Conservation (phyloP, 2,888 invertebrate species). For the Erebia palarica region DNA sequence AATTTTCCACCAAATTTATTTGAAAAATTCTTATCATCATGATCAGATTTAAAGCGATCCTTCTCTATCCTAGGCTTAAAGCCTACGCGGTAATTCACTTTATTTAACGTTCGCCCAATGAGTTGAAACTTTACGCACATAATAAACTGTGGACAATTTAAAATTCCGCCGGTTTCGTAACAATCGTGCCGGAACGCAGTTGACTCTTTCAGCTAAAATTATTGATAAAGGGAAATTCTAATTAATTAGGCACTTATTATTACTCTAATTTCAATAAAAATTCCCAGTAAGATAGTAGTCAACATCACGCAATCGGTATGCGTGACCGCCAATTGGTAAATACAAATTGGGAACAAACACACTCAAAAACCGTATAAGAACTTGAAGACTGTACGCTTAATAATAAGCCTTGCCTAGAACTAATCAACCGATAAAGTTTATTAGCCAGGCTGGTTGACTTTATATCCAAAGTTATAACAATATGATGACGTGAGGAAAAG, state of each 20-base stretch:
- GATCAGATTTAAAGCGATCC: slow-evolving; percentile 62
- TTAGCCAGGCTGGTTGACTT: no score
- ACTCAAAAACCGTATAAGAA: no score
- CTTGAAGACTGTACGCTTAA: no score
- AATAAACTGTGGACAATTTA: slow-evolving; percentile 79
- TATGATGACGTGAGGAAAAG: no score
- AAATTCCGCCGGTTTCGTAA: slow-evolving; percentile 78
- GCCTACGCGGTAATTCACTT: slow-evolving; percentile 72
- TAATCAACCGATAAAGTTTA: no score
- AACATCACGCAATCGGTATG: not conserved
- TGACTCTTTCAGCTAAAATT: slow-evolving; percentile 54
- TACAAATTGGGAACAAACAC: no score
- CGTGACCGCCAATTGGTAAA: no score
- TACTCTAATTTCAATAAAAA: not conserved
- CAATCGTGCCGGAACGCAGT: slow-evolving; percentile 74
- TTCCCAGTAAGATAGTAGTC: not conserved
- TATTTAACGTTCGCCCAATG: slow-evolving; percentile 68
- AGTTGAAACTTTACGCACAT: slow-evolving; percentile 80
- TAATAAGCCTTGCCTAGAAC: no score
- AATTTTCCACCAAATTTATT: not conserved
- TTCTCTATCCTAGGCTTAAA: no score
- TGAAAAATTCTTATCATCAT: slow-evolving; percentile 36
- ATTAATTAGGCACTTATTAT: slow-evolving; percentile 34
- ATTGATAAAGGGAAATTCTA: slow-evolving; percentile 58
- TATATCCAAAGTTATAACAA: no score